Evolutionary conservation across 1,140 invertebrate species (phyloP).

Genomic region (Nymphalis io): DNA sequence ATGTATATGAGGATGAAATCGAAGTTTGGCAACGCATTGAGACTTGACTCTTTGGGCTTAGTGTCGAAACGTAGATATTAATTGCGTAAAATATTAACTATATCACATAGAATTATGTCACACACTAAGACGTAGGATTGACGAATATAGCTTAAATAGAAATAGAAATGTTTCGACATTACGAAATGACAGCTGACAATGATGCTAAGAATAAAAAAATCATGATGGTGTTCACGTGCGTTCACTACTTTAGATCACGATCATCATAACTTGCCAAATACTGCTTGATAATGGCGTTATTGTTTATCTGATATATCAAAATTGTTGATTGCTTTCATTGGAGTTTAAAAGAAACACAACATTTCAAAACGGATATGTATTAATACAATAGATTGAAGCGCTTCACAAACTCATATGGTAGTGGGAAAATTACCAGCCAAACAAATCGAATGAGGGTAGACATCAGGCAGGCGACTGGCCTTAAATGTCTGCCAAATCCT

Average conservation of each 20-base stretch:
- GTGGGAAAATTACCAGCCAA: no score
- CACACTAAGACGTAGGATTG: constrained; percentile 41
- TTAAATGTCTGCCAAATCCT: no score
- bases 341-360: no score
- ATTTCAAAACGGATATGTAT: no score
- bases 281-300: background rate
- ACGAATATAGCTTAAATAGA: constrained; percentile 42
- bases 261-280: constrained; percentile 19
- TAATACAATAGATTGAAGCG: no score
- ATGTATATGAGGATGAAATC: constrained; percentile 38
- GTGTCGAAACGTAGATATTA: constrained; percentile 36
- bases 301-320: background rate
- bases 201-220: constrained; percentile 36
- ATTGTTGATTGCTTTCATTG: no score
- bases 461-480: no score
- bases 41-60: constrained; percentile 29
- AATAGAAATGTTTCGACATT: constrained; percentile 45
- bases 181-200: constrained; percentile 24
- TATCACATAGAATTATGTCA: constrained; percentile 49
- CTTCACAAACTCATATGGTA: no score
- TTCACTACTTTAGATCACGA: constrained; percentile 42
- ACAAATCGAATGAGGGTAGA: no score
- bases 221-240: constrained; percentile 35
- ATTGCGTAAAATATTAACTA: constrained; percentile 33
- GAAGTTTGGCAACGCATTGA: constrained; percentile 52